Base-by-base conservation (phyloP, 1,140 invertebrate species). In the Drosophila ercepeae region DNA sequence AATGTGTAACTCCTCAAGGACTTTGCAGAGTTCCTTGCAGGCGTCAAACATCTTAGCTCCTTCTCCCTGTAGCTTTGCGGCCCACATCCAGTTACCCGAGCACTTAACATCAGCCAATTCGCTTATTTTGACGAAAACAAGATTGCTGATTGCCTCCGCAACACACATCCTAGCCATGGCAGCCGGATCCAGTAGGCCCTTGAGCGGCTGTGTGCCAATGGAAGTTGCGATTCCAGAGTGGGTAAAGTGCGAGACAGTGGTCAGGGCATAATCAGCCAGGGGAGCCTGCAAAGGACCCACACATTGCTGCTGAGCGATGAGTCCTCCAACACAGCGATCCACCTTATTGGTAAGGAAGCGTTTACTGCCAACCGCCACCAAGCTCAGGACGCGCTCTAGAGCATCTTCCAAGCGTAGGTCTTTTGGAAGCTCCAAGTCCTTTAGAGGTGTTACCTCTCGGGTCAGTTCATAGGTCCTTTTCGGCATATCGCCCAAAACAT, bases 71-170 rank as follows among this genome's bases (percentile, higher is more conserved):
- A 98, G 92, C 92, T 99, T 99, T 5, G 98, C 98, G 3, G 98
- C 95, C 98, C 98, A 99, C 98, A 99, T 99, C 98, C 98, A 99
- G 92, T 99, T 99, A 3, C 97, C 98, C 64, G 97, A 98, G 89
- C 98, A 99, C 92, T 99, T 99, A 6, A 99, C 95, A 92, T 99
- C 98, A 90, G 95, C 94, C 18, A 99, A 82, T 78, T 94, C 93
- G 1, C 95, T 94, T 54, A 99, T 96, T 46, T 93, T 94, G n/a
- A 97, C 97, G 92, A 99, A 99, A 2, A 98, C 97, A 36, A 99
- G 93, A 92, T 99, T 99, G n/a, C 97, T 97, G 1, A 99, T 89
- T 4, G 98, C 95, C 92, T 99, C 98, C 1, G 95, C 97, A 0
- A 99, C 96, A 2, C 97, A 96, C 95, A 99, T 96, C 72, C 98